Conservation (phyloP, 2,113 vertebrate species). For the Siphamia tubifer region DNA sequence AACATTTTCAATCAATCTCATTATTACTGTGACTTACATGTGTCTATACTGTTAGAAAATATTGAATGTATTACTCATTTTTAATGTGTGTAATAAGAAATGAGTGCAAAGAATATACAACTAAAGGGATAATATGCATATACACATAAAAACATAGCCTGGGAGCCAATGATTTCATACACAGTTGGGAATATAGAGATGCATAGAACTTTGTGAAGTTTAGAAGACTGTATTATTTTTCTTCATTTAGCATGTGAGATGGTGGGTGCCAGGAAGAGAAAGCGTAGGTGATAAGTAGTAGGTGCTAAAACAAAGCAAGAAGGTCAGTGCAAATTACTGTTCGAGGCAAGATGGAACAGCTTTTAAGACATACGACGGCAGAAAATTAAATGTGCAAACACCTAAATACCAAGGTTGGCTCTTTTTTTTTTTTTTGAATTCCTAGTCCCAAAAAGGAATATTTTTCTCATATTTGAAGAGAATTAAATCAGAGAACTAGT, state of each 20-base stretch:
- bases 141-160: neutral
- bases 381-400: slow-evolving; percentile 1
- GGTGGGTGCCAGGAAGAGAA: neutral
- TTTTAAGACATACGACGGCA: neutral
- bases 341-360: neutral
- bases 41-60: too few species aligned
- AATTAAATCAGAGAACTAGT: neutral
- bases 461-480: neutral
- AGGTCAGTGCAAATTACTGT: slow-evolving; percentile 33
- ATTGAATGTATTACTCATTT: too few species aligned
- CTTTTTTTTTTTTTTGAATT: neutral
- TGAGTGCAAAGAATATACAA: too few species aligned
- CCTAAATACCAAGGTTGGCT: slow-evolving; percentile 14
- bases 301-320: slow-evolving; percentile 25
- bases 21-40: neutral
- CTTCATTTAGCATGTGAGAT: slow-evolving; percentile 1
- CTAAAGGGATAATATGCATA: too few species aligned
- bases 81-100: too few species aligned
- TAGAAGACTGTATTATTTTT: slow-evolving; percentile 9
- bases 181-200: neutral
- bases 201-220: neutral
- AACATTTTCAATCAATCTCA: neutral
- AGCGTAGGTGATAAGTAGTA: neutral
- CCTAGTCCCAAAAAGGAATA: neutral
- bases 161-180: slow-evolving; percentile 10